Base-by-base conservation (phyloP, 1,140 invertebrate genomes). In the Pseudomyrmex pallidus region DNA sequence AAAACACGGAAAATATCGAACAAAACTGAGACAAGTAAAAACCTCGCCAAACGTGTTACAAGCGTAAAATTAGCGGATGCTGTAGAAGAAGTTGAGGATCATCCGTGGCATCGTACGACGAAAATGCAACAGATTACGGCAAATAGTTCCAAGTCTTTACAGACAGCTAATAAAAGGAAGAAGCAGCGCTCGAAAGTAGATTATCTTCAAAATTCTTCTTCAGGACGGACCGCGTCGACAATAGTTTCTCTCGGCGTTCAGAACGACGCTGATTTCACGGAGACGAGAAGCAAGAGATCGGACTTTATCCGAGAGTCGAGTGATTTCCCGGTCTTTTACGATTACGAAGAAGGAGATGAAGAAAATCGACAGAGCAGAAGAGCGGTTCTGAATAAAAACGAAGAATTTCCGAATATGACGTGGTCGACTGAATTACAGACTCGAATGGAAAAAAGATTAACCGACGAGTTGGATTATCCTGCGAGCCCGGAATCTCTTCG, bases 391-490 rank as follows among this genome's bases (percentile, higher is more conserved):
- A 72, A 50, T 35, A 61, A 61, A 61, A 61, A 59, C 54, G 76
- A 8, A 70, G 56, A 48, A 25, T 61, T 66, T 35, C n/a, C 54
- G 54, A 22, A 50, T 52, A 80, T 48, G 54, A 25, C 44, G 12
- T 44, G 17, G 13, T 1, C 64, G 44, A 72, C 35, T 61, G 66
- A 70, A 80, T 80, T 62, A 70, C 54, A 20, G 25, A 17, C 76
- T n/a, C 52, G 17, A 61, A 80, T 80, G 48, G 66, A 50, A 50
- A 80, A 80, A 59, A 50, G 76, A 80, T 80, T 80, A 80, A 46
- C 54, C 54, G 66, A 8, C 20, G 54, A 70, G 61, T 80, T 70
- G 44, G n/a, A 70, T 59, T 70, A 80, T 80, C 22, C 66, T 46
- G 54, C 57, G 54, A 57, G 9, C n/a, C 52, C 20, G 12, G 15